These are phyloP conservation scores for Drosophila conformis DNA, from an alignment of 2,888 invertebrate genomes.

Conservation along the genomic window DNA sequence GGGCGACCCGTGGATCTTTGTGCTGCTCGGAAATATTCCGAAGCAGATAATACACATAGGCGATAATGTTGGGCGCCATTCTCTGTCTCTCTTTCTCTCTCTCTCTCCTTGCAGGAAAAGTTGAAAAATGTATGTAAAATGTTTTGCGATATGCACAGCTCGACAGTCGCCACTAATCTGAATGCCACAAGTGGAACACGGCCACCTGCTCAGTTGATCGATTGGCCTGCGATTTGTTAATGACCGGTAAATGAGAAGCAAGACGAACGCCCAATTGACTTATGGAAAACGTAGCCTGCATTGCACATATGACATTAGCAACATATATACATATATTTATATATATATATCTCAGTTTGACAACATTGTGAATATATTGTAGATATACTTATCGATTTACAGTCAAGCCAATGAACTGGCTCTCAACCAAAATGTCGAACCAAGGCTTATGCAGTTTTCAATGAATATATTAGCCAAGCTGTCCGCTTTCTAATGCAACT, in stretches of 20 bases:
- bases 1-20: conserved; percentile 86
- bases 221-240: conserved; percentile 36
- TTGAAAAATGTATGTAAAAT: background rate
- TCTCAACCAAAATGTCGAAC: background rate
- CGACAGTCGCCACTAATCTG: conserved; percentile 51
- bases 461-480: background rate
- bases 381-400: conserved; percentile 1
- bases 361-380: conserved; percentile 6
- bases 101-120: background rate
- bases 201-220: conserved; percentile 20
- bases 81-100: conserved; percentile 7
- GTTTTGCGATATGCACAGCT: conserved; percentile 32
- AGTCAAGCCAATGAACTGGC: background rate
- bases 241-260: conserved; percentile 67
- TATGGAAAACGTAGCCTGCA: conserved; percentile 22
- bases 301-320: background rate
- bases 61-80: conserved; percentile 69
- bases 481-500: background rate
- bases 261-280: conserved; percentile 45
- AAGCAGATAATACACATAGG: conserved; percentile 64
- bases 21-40: conserved; percentile 60
- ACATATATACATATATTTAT: background rate
- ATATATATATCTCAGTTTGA: conserved; percentile 1
- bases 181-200: conserved; percentile 5
- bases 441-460: background rate